phyloP scores from a whole-genome alignment of 2,888 invertebrate species.

The Agrotis puta region DNA sequence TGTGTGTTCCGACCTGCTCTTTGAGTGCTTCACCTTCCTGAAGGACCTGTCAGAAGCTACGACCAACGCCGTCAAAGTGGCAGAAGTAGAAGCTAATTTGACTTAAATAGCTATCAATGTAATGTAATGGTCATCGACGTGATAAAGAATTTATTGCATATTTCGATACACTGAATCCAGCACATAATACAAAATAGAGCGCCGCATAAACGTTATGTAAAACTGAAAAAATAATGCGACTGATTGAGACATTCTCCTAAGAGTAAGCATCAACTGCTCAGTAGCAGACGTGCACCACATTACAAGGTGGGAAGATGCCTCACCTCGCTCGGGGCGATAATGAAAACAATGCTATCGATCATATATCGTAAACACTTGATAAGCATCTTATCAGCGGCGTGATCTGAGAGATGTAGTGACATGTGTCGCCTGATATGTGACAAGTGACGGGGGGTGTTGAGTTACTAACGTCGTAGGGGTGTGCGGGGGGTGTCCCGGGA shows the following conservation, averaged over 20 bases:
- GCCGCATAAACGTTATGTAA: too few species aligned
- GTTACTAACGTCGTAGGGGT: not conserved
- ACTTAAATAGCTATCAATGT: not conserved
- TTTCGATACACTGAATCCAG: too few species aligned
- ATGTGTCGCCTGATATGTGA: constrained; percentile 9
- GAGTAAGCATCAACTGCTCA: not conserved
- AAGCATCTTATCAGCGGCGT: constrained; percentile 17
- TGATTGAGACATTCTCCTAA: too few species aligned
- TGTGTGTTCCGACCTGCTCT: too few species aligned
- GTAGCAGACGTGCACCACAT: not conserved
- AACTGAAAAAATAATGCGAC: not conserved
- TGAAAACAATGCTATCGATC: constrained; percentile 11
- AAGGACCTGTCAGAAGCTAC: too few species aligned
- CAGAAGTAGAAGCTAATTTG: not conserved
- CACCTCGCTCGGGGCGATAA: not conserved
- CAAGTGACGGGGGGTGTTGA: constrained; percentile 6
- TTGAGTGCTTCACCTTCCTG: too few species aligned
- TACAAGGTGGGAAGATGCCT: not conserved
- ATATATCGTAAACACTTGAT: constrained; percentile 28
- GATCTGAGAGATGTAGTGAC: constrained; percentile 14
- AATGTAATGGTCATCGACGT: not conserved
- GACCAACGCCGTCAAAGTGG: not conserved
- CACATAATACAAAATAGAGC: too few species aligned
- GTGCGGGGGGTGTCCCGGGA: not conserved
- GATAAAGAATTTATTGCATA: not conserved